A percentile compares a stretch with the other conserved stretches of the same genome.
These are phyloP conservation scores for Psix sp. DNA, from an alignment of 1,140 invertebrate genomes.

Conservation along the genomic window DNA sequence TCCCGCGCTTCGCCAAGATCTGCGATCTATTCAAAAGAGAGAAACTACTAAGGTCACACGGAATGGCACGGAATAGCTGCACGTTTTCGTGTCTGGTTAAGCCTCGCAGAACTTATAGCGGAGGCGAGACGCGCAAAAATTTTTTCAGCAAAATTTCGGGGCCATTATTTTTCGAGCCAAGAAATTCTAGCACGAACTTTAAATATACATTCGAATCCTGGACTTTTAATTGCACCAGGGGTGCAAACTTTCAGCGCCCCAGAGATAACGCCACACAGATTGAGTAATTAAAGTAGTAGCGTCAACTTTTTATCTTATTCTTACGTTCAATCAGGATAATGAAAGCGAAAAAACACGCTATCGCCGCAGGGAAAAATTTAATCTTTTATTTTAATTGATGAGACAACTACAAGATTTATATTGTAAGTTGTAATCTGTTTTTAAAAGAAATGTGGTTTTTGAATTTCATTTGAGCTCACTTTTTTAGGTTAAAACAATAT, in stretches of 20 bases:
- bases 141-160: constrained; percentile 53
- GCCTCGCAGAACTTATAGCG: constrained; percentile 37
- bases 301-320: constrained; percentile 55
- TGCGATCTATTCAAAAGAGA: constrained; percentile 61
- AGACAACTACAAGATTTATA: too few relatives aligned
- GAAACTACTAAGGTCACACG: constrained; percentile 59
- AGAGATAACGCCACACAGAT: constrained; percentile 48
- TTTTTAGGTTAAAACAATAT: too few relatives aligned
- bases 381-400: too few relatives aligned
- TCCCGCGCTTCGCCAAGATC: constrained; percentile 57
- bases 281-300: constrained; percentile 42
- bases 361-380: constrained; percentile 29
- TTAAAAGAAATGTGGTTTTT: too few relatives aligned
- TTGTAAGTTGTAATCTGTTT: too few relatives aligned
- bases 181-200: constrained; percentile 49
- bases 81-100: constrained; percentile 61
- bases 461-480: too few relatives aligned
- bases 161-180: constrained; percentile 51
- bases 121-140: constrained; percentile 33
- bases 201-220: constrained; percentile 40
- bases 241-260: constrained; percentile 17
- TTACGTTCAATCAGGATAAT: constrained; percentile 23
- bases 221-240: constrained; percentile 58
- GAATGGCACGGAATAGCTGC: constrained; percentile 56
- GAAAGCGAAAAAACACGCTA: constrained; percentile 53